Base-by-base conservation (phyloP, 1,140 invertebrate species). In the Watersipora subatra region DNA sequence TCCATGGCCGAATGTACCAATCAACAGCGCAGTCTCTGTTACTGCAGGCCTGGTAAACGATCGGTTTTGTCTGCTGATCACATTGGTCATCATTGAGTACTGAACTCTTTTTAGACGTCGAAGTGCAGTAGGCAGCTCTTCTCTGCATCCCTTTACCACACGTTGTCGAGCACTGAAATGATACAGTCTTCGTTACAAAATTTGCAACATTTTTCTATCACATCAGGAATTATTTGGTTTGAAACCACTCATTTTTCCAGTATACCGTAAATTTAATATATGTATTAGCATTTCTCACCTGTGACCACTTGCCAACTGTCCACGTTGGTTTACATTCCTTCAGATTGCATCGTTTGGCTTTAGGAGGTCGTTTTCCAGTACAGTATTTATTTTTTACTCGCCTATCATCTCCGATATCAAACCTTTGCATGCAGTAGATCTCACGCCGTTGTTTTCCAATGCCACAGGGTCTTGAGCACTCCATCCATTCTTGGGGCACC, bases 391-490 rank as follows among this genome's bases (percentile, higher is more conserved):
- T 28, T 22, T 28, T 24, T 22, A 59, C 58, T 28, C 22, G 7
- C 58, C 22, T 59, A 28, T 59, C 58, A 12, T 22, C 58, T 7
- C 22, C 27, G 7, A 12, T 24, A 59, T 24, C 58, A 12, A 22
- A 12, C 58, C 22, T 24, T 22, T 59, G 58, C 58, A 59, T 74
- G 65, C 76, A 78, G 34, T 72, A 68, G 25, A 74, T 69, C 2
- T 72, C 71, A 25, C 76, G 65, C 20, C 65, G 61, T n/a, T 68
- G 70, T 2, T 73, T 67, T n/a, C 76, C 75, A 1, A 68, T 66
- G 22, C 73, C 77, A 70, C 76, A 78, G 7, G 67, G 64, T 12
- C 72, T 56, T 1, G 73, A 71, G 67, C 75, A 77, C 1, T 68
- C 63, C 19, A 70, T 68, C 75, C 75, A 78, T 20, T 71, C 57